Evolutionary conservation across 2,888 invertebrate genomes (phyloP).

Genomic region (Campoplex capitator): DNA sequence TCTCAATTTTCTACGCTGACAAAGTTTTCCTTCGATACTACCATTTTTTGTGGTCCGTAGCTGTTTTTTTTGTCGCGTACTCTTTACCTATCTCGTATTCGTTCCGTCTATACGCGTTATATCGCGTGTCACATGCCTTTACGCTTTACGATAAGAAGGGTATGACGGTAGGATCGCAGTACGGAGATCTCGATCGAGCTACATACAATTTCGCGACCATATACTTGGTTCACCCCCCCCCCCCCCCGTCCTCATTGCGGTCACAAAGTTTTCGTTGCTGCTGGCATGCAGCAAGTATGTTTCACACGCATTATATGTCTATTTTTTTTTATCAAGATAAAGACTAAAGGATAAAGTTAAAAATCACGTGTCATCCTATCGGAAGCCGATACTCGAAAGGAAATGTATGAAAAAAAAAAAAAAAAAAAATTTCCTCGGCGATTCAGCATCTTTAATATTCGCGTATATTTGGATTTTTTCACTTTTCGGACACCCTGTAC

Average conservation of each 20-base stretch:
- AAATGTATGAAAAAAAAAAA: neutral
- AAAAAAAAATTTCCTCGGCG: neutral
- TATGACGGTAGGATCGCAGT: too few relatives aligned
- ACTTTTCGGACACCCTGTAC: neutral
- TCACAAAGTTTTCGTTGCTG: neutral
- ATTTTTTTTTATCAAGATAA: too few relatives aligned
- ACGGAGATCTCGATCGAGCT: neutral
- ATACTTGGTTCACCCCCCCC: neutral
- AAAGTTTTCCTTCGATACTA: neutral
- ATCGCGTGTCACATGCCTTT: neutral
- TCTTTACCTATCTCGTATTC: neutral
- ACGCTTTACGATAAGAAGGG: too few relatives aligned
- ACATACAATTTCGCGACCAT: neutral
- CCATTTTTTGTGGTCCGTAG: neutral
- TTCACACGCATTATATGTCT: too few relatives aligned
- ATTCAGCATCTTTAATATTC: neutral
- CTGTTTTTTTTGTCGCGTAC: neutral
- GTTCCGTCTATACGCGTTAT: neutral
- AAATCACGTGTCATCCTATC: neutral
- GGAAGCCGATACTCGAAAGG: neutral
- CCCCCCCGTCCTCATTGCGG: neutral
- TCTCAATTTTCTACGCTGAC: neutral
- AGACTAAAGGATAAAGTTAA: neutral
- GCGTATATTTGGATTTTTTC: neutral
- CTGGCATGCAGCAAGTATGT: too few relatives aligned